Percentiles rank a stretch among this genome's conserved stretches.
Evolutionary conservation across 2,797 vertebrate species (phyloP).

Genomic region (Gallinago solitaria): DNA sequence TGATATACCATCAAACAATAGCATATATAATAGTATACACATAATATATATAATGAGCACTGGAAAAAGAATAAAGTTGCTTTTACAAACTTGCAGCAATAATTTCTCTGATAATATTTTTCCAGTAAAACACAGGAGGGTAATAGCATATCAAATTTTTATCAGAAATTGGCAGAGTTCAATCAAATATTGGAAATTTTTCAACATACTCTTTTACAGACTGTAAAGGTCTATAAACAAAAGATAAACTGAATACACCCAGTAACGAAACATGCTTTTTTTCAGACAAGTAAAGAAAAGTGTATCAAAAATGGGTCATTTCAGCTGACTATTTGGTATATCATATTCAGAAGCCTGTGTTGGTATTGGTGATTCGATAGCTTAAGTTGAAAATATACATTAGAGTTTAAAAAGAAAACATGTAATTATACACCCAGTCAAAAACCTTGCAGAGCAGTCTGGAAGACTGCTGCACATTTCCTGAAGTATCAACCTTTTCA

Average conservation of each 20-base stretch:
- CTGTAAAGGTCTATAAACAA: neutral
- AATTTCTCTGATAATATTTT: neutral
- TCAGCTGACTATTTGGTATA: neutral
- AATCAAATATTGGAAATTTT: neutral
- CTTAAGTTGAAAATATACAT: neutral
- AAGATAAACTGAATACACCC: neutral
- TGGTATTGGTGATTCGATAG: fast-evolving
- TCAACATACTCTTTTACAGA: neutral
- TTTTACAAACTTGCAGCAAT: neutral
- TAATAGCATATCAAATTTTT: neutral
- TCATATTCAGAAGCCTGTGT: neutral
- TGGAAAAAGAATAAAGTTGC: neutral
- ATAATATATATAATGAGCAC: neutral
- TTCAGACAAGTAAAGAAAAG: neutral
- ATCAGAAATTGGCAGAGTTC: neutral
- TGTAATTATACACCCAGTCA: neutral
- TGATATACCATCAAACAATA: neutral
- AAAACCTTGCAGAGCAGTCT: neutral
- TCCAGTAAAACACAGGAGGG: neutral
- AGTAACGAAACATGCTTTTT: neutral
- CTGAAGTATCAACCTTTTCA: neutral
- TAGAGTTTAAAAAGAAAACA: neutral
- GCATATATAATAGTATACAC: no score
- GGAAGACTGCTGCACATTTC: neutral
- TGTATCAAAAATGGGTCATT: neutral